Evolutionary conservation across 2,113 vertebrate genomes (phyloP), one percentile per base, ranked within the genome.

Genomic region (Gallinago paraguaiae): DNA sequence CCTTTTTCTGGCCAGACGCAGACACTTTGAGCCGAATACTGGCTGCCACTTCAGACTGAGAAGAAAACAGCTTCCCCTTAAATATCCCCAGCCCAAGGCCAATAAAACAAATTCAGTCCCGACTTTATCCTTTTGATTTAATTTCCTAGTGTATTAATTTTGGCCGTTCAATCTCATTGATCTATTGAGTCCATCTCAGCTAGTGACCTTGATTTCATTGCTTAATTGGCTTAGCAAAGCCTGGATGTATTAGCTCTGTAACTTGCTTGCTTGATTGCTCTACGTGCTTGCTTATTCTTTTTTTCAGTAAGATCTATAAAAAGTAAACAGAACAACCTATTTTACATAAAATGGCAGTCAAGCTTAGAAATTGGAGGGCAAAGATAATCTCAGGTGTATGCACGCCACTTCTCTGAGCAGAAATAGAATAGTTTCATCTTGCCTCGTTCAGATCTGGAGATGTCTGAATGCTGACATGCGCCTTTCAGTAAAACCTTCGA

Each of bases 221-320:
- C 78, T 94, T 95, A 94, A 95, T 85, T 96, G 93, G 84, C 84
- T 95, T 86, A 91, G 93, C 46, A 33, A 79, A 96, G 87, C 90
- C 61, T 72, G 70, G 82, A 7, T 67, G 87, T 77, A 30, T 33
- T 65, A 88, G 37, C 71, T 87, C 81, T 65, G 61, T n/a, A 33
- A 19, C 0, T 3, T 4, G 35, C 85, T 77, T 14, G 16, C 63
- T 46, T 23, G 41, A 37, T 48, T 81, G 59, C 64, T 39, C 39
- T 33, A 75, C 2, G 16, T 57, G 80, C 71, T 77, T 63, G 77
- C 83, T 50, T 51, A 13, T 53, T 30, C 27, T 54, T 54, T 30
- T 30, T 69, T 37, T 63, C 5, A 33, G 12, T 10, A 24, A 70
- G 76, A 37, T 20, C 84, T 45, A 6, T 14, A 61, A 45, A 77